Percentiles rank a stretch among this genome's conserved stretches.
Conservation (phyloP, 2,113 vertebrate genomes). For the Oxygymnocypris stewartii region DNA sequence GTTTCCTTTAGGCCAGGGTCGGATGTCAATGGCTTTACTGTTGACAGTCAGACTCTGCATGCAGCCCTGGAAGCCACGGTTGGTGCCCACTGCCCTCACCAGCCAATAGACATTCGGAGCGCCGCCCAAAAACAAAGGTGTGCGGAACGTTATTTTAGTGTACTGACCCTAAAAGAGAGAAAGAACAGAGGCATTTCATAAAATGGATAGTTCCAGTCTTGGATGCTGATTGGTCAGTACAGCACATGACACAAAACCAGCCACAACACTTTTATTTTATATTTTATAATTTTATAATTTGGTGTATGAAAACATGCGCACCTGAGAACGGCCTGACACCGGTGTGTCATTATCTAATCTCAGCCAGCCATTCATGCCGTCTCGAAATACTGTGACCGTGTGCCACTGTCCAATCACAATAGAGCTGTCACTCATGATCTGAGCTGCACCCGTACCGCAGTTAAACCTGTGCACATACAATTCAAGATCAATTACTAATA, state of each 20-base stretch:
- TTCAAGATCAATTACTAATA: not conserved
- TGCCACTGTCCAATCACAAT: constrained; percentile 88
- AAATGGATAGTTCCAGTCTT: not conserved
- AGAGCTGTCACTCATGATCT: constrained; percentile 81
- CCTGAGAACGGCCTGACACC: constrained; percentile 87
- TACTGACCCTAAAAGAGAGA: constrained; percentile 84
- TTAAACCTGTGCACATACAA: constrained; percentile 81
- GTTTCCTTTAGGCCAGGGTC: constrained; percentile 88
- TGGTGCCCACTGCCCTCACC: constrained; percentile 81
- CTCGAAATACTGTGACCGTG: constrained; percentile 79
- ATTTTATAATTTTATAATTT: not conserved
- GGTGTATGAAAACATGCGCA: constrained; percentile 54
- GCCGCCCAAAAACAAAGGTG: constrained; percentile 90
- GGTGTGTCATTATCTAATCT: constrained; percentile 81
- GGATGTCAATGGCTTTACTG: constrained; percentile 80
- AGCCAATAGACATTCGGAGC: constrained; percentile 87
- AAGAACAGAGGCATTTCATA: not conserved
- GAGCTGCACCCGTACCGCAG: constrained; percentile 88
- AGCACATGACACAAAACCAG: not conserved
- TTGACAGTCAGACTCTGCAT: constrained; percentile 86
- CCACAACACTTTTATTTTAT: too few species aligned
- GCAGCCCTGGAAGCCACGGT: constrained; percentile 86
- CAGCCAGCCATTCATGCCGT: constrained; percentile 87
- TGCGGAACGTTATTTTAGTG: constrained; percentile 93
- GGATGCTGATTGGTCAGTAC: not conserved